Percentiles rank a stretch among this genome's conserved stretches.
These are phyloP conservation scores for Pedicia rivosa DNA, from an alignment of 2,888 invertebrate genomes.

Conservation along the genomic window DNA sequence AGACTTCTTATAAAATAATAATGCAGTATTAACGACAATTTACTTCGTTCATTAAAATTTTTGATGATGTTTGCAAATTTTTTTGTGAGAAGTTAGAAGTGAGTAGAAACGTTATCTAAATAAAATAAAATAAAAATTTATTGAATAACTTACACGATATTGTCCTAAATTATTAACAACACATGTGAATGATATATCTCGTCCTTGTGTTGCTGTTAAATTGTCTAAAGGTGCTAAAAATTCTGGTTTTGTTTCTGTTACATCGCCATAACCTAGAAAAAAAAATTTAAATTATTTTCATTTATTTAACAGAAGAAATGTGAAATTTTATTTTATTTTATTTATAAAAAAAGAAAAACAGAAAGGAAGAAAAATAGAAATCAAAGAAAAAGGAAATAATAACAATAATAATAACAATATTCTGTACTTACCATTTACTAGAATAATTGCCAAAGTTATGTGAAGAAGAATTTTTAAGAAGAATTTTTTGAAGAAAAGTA, in stretches of 20 bases:
- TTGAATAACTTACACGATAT: conserved; percentile 58
- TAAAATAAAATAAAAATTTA: not conserved
- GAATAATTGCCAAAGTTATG: conserved; percentile 10
- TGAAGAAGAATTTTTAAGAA: conserved; percentile 12
- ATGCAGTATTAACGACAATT: no score
- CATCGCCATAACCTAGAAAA: conserved; percentile 50
- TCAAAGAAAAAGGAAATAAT: conserved; percentile 2
- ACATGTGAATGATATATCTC: conserved; percentile 79
- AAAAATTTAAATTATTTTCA: not conserved
- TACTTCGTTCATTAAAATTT: no score
- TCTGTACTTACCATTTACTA: conserved; percentile 18
- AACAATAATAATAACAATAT: not conserved
- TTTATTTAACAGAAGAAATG: not conserved
- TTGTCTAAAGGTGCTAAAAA: conserved; percentile 75
- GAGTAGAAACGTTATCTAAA: no score
- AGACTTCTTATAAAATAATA: no score
- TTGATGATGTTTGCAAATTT: not conserved
- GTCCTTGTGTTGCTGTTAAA: conserved; percentile 72
- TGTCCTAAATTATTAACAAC: conserved; percentile 77
- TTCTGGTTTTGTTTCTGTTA: conserved; percentile 53
- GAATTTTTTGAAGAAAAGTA: conserved; percentile 7
- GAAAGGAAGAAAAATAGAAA: no score
- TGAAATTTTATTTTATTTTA: not conserved
- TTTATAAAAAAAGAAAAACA: conserved; percentile 1
- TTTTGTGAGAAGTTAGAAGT: no score